Evolutionary conservation across 2,888 invertebrate genomes (phyloP).

Genomic region (Ashinkailepas kermadecensis): DNA sequence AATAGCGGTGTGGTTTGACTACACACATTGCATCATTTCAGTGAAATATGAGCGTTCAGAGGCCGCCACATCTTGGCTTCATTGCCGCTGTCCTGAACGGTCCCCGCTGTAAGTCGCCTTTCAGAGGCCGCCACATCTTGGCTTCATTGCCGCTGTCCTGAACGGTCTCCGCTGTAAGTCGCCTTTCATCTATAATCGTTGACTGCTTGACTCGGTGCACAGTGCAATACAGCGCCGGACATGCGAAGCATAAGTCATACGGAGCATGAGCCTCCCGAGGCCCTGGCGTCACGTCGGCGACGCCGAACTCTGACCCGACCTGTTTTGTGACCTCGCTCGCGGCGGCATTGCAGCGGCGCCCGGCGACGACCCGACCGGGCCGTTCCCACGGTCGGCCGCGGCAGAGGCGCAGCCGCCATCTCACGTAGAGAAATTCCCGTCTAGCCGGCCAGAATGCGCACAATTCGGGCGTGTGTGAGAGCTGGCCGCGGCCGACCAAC

Average conservation of each 20-base stretch:
- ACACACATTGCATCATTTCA: too few relatives aligned
- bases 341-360: not conserved
- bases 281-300: not conserved
- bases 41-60: too few relatives aligned
- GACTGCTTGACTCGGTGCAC: not conserved
- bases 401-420: not conserved
- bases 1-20: too few relatives aligned
- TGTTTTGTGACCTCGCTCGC: not conserved
- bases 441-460: slow-evolving; percentile 9
- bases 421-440: not conserved
- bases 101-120: too few relatives aligned
- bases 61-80: too few relatives aligned
- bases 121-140: too few relatives aligned
- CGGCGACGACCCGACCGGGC: not conserved
- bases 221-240: not conserved
- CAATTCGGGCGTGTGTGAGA: too few relatives aligned
- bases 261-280: not conserved
- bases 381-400: not conserved
- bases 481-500: too few relatives aligned
- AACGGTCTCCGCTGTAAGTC: too few relatives aligned
- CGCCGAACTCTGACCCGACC: not conserved
- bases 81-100: too few relatives aligned
- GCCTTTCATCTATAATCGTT: too few relatives aligned
- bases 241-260: not conserved
- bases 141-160: too few relatives aligned